A percentile compares a stretch with the other conserved stretches of the same genome.
phyloP scores from a whole-genome alignment of 2,113 vertebrate genomes.

The Platanista minor region DNA sequence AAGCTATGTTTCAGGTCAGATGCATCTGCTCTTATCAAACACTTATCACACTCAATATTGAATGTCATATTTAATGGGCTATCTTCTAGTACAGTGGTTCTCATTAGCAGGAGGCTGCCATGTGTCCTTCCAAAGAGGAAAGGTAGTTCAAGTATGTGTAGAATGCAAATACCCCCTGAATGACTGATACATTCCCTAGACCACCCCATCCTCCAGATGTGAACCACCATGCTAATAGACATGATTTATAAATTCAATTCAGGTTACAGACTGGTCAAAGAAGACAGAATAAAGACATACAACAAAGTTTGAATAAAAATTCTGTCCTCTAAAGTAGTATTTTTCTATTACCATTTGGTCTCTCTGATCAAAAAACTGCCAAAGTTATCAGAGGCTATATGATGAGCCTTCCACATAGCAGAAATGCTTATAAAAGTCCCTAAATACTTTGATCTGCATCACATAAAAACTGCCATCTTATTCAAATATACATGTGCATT shows the following conservation, averaged over 20 bases:
- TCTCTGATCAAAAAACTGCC: background rate
- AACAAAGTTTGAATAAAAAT: background rate
- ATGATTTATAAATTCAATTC: background rate
- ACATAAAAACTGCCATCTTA: slow-evolving; percentile 21
- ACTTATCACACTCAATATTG: background rate
- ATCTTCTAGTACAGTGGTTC: background rate
- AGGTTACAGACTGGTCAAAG: background rate
- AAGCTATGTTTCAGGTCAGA: background rate
- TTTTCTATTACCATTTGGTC: background rate
- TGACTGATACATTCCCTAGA: background rate
- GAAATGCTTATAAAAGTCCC: slow-evolving; percentile 44
- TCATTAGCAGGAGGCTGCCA: background rate
- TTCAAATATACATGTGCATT: slow-evolving; percentile 42
- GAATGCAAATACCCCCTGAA: background rate
- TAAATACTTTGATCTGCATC: slow-evolving; percentile 57
- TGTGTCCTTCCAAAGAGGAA: background rate
- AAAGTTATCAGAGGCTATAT: background rate
- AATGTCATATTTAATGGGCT: background rate
- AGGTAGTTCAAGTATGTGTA: background rate
- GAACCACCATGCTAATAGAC: background rate
- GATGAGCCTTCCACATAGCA: background rate
- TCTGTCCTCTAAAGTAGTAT: background rate
- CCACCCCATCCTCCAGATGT: background rate
- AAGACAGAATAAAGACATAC: background rate
- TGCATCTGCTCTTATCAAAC: background rate